These are phyloP conservation scores for Dorcus parallelipipedus DNA, from an alignment of 2,888 invertebrate genomes.

Conservation along the genomic window DNA sequence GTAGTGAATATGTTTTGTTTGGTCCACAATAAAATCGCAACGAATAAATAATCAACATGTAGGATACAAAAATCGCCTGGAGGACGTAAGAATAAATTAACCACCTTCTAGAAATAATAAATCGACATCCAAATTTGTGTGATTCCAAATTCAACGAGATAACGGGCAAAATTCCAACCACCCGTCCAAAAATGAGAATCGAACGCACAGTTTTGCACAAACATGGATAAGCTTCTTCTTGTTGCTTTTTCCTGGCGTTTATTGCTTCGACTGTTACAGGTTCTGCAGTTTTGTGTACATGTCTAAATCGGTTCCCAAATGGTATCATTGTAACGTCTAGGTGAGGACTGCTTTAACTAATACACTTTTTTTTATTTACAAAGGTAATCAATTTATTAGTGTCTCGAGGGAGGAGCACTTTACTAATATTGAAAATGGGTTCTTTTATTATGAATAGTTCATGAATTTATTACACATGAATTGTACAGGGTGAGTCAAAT, in stretches of 20 bases:
- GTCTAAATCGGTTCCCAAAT: too few relatives aligned
- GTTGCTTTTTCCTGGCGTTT: neutral
- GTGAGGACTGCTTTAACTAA: too few relatives aligned
- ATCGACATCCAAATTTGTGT: conserved; percentile 3
- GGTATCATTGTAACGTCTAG: too few relatives aligned
- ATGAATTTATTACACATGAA: too few relatives aligned
- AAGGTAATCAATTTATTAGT: too few relatives aligned
- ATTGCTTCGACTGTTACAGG: neutral
- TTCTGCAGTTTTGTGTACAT: neutral
- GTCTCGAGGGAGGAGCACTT: too few relatives aligned
- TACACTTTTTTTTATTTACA: too few relatives aligned
- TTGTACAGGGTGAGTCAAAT: too few relatives aligned
- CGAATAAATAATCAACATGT: conserved; percentile 1
- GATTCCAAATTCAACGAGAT: neutral
- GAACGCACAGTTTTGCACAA: conserved; percentile 4
- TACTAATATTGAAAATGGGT: too few relatives aligned
- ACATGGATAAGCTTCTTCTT: conserved; percentile 7
- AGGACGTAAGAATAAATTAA: conserved; percentile 3
- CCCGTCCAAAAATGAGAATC: conserved; percentile 2
- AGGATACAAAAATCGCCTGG: neutral
- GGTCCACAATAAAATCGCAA: conserved; percentile 12
- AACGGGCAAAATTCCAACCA: conserved; percentile 8
- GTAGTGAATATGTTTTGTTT: conserved; percentile 2
- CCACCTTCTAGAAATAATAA: conserved; percentile 6
- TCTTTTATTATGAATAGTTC: too few relatives aligned